These are phyloP conservation scores for Notiomystis cincta DNA, from an alignment of 2,113 vertebrate genomes.

Conservation along the genomic window DNA sequence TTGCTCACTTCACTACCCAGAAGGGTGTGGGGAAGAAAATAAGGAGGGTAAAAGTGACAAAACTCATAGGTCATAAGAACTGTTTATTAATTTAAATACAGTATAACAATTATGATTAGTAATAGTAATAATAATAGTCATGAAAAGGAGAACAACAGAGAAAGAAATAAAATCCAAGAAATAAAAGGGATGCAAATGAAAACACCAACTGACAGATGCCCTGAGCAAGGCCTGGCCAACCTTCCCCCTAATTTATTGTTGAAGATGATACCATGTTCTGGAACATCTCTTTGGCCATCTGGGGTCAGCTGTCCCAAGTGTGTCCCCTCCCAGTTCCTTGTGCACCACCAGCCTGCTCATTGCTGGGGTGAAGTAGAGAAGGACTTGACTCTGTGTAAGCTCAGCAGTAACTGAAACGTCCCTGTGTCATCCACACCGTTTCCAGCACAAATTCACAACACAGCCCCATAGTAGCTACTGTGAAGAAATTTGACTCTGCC, in stretches of 20 bases:
- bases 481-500: not conserved
- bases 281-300: not conserved
- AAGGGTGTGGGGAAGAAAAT: not conserved
- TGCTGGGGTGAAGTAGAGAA: not conserved
- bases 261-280: not conserved
- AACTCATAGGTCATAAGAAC: not conserved
- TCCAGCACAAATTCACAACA: not conserved
- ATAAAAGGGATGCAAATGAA: not conserved
- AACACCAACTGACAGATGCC: not conserved
- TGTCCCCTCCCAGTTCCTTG: not conserved
- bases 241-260: not conserved
- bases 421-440: not conserved
- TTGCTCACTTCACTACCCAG: not conserved
- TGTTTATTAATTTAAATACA: not conserved
- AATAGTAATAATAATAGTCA: not conserved
- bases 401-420: not conserved
- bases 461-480: not conserved
- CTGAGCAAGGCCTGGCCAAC: not conserved
- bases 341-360: not conserved
- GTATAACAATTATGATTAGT: not conserved
- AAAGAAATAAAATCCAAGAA: not conserved
- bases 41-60: not conserved
- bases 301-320: not conserved
- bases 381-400: not conserved
- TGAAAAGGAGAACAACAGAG: not conserved